Base-by-base conservation (phyloP, 2,797 vertebrate genomes). In the Betta splendens region DNA sequence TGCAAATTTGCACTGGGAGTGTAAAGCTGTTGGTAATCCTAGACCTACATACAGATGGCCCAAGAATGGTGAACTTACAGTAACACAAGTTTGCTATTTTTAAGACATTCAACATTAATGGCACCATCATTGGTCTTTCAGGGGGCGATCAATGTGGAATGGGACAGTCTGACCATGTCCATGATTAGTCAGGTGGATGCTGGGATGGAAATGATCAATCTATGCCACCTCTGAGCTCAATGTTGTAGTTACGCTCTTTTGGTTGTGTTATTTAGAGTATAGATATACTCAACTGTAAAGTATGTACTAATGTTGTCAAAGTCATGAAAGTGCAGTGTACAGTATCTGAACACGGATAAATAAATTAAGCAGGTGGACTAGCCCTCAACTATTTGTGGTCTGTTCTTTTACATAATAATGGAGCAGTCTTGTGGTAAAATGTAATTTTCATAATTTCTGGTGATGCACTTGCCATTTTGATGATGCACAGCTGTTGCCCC, bases 1-100 rank as follows among this genome's bases (percentile, higher is more conserved):
- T 65, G 91, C 93, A 32, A 92, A 83, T 72, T 90, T 97, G 45
- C 83, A 91, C 64, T 96, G 96, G 95, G 94, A 95, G 70, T 96
- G 94, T 78, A 91, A 90, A 75, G 94, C 94, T 31, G 83, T 73
- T 3, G 93, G 94, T 42, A 93, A 92, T 25, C 94, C 94, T 1
- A 83, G 36, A 6, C 93, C 94, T 23, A 79, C 77, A 15, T 96
- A 95, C 70, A 92, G 65, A 2, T 96, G 94, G 94, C 44, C 95
- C 25, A 96, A 93, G 89, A 94, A 96, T 1, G 93, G 93, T 1
- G 87, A 93, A 58, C 81, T 32, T 0, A 77, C 96, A 13, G 11
- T 25, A 1, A 43, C 89, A 32, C 75, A 25, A 38, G 15, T 38
- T n/a, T n/a, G n/a, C n/a, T n/a, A 7, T 21, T 20, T 10, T 13